phyloP scores from a whole-genome alignment of 30 jellyfish, hydroid and myxozoan genomes.

The Aurelia aurita complex sp. Pacific region DNA sequence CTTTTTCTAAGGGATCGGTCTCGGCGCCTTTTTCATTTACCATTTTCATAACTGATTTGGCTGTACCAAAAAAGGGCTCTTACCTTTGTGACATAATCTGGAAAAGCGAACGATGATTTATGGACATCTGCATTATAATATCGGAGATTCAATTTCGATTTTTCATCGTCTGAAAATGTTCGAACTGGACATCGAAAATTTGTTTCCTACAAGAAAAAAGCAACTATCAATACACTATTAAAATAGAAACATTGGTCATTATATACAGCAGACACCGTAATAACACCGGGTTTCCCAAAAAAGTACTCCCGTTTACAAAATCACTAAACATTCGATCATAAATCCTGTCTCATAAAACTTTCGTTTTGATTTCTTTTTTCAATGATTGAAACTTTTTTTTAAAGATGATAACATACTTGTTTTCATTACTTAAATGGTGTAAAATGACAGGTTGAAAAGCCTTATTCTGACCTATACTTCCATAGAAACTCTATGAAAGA shows the following conservation, averaged over 20 bases:
- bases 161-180: conserved; percentile 34
- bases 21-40: too few relatives aligned
- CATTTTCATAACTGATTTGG: too few relatives aligned
- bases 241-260: not conserved
- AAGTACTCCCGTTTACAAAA: not conserved
- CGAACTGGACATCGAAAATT: conserved; percentile 56
- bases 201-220: conserved; percentile 38
- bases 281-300: not conserved
- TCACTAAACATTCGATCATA: too few relatives aligned
- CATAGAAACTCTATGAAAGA: too few relatives aligned
- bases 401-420: too few relatives aligned
- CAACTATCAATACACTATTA: not conserved
- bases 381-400: too few relatives aligned
- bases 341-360: too few relatives aligned
- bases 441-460: too few relatives aligned
- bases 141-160: conserved; percentile 30
- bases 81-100: conserved; percentile 71
- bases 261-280: not conserved
- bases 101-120: conserved; percentile 67
- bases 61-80: not conserved
- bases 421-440: too few relatives aligned
- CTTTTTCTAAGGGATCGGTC: too few relatives aligned
- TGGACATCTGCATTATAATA: conserved; percentile 72
- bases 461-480: too few relatives aligned
- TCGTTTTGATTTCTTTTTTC: too few relatives aligned